These are phyloP conservation scores for Gisinianus flammeolus DNA, from an alignment of 2,888 invertebrate genomes.

Conservation along the genomic window DNA sequence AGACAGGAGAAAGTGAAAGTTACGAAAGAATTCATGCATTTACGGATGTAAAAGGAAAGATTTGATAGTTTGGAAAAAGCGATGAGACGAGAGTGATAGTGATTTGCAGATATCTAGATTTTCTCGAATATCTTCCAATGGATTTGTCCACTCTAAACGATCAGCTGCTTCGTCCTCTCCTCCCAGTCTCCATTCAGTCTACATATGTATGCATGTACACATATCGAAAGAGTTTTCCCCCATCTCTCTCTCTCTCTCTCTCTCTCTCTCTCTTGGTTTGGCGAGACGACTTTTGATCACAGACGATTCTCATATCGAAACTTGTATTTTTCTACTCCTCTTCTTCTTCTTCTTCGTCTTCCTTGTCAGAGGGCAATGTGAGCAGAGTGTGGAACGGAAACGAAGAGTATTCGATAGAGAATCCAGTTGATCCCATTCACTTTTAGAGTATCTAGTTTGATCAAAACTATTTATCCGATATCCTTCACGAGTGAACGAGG, in stretches of 20 bases:
- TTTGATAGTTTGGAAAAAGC: slow-evolving; percentile 18
- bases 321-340: not conserved
- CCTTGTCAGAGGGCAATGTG: not conserved
- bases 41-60: not conserved
- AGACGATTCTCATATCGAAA: not conserved
- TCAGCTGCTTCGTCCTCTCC: not conserved
- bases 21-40: not conserved
- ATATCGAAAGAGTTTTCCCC: too few species aligned
- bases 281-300: not conserved
- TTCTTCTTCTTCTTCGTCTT: too few species aligned
- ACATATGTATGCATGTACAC: too few species aligned
- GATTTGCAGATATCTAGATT: not conserved
- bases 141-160: slow-evolving; percentile 24
- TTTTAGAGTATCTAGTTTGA: slow-evolving; percentile 46
- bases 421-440: slow-evolving; percentile 55
- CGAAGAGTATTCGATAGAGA: slow-evolving; percentile 32
- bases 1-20: not conserved
- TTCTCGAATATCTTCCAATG: not conserved
- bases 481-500: slow-evolving; percentile 28
- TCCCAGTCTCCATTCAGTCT: not conserved
- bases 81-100: not conserved
- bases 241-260: too few species aligned
- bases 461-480: slow-evolving; percentile 54
- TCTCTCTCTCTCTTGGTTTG: too few species aligned
- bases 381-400: not conserved